Conservation (phyloP, 2,888 invertebrate genomes). For the Endotricha flammealis region DNA sequence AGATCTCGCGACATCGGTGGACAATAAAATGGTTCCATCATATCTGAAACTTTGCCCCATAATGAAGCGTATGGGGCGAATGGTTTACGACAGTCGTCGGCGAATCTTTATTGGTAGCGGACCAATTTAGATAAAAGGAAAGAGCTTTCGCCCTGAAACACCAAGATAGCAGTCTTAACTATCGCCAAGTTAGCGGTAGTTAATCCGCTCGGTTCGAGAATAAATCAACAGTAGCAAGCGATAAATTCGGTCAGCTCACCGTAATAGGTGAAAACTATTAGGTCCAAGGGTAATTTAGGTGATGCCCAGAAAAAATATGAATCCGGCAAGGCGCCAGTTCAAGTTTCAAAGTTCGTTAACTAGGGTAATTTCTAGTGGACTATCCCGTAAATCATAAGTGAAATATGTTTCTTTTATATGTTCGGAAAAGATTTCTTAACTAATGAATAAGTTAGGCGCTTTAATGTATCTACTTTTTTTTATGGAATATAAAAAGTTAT, state of each 20-base stretch:
- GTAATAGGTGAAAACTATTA: constrained; percentile 79
- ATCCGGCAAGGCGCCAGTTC: constrained; percentile 28
- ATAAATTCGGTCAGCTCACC: constrained; percentile 67
- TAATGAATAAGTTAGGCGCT: too few relatives aligned
- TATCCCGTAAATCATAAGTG: constrained; percentile 9
- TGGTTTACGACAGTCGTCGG: constrained; percentile 76
- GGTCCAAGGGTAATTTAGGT: constrained; percentile 62
- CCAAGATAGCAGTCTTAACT: constrained; percentile 77
- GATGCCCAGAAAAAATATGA: constrained; percentile 54
- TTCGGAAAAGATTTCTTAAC: too few relatives aligned
- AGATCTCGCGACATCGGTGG: constrained; percentile 74
- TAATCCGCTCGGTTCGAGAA: constrained; percentile 68
- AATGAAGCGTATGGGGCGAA: constrained; percentile 78
- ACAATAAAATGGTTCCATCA: constrained; percentile 77
- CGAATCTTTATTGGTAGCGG: constrained; percentile 77
- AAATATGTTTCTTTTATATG: constrained; percentile 1
- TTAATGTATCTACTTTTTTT: too few relatives aligned
- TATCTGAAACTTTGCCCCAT: constrained; percentile 77
- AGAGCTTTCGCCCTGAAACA: constrained; percentile 74
- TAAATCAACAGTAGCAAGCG: constrained; percentile 74
- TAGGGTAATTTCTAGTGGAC: constrained; percentile 16
- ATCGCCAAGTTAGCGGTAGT: constrained; percentile 78
- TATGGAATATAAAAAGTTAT: too few relatives aligned
- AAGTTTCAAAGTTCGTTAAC: constrained; percentile 16
- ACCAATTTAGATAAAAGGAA: constrained; percentile 79